Base-by-base conservation (phyloP, 2,888 invertebrate species). In the Lysandra coridon region DNA sequence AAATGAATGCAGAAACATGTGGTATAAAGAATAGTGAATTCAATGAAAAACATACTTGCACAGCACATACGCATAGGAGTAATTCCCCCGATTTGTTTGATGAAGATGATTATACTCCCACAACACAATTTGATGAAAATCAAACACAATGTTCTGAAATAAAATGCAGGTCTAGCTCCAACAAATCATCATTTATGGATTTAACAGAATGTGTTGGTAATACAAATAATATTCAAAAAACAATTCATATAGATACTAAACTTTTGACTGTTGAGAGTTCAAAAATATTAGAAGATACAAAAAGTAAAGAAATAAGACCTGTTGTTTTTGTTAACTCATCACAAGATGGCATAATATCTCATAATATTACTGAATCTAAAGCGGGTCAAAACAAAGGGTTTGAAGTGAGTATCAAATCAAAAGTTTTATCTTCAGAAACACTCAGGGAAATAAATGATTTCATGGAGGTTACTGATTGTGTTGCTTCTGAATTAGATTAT, bases 71-170 rank as follows among this genome's bases (percentile, higher is more conserved):
- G 69, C 17, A 49, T 12, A 90, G 94, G 86, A 90, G 93, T 83
- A 82, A 83, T 81, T 95, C 95, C 3, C 95, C 95, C 78, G 95
- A 95, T 85, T 83, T 95, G 74, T 95, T 95, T 90, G 95, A 92
- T 86, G 94, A 94, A 86, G 94, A 94, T 83, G 81, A 83, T 0
- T 85, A 86, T 17, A 17, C 57, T 69, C 82, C 84, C 53, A 14
- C 40, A 37, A 83, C 89, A 30, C 79, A 85, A 78, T 83, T 84
- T 64, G 82, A 82, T n/a, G 79, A 77, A 62, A 79, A 80, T 14
- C 81, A 81, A 78, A 81, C 79, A 79, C 49, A 44, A 79, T 53
- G 53, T 74, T 79, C 81, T 81, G 82, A 84, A 79, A 78, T 84
- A 73, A 69, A 2, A 17, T 7, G 78, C 81, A 62, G 33, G 53